These are phyloP conservation scores for Poecile atricapillus DNA, from an alignment of 2,113 vertebrate species.

Conservation along the genomic window DNA sequence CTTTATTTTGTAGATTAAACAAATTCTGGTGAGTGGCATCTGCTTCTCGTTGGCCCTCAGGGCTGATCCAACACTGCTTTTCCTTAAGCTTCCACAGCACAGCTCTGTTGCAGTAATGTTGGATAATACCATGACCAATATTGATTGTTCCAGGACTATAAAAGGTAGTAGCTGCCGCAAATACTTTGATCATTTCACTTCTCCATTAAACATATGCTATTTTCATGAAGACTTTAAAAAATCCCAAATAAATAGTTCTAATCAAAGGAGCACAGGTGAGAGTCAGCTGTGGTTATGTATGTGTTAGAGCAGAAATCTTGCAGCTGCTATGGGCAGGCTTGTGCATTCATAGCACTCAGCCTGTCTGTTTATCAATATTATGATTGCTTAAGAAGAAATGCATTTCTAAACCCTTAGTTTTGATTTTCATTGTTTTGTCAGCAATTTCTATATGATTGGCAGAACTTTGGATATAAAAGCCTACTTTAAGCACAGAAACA, in stretches of 20 bases:
- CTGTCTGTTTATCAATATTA: constrained; percentile 41
- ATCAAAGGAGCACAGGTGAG: not conserved
- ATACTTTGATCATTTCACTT: not conserved
- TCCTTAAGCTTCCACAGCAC: not conserved
- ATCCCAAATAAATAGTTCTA: not conserved
- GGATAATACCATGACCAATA: not conserved
- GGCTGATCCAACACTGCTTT: not conserved
- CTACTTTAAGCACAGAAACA: not conserved
- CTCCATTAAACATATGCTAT: not conserved
- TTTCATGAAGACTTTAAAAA: not conserved
- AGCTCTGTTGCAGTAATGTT: not conserved
- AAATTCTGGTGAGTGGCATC: not conserved
- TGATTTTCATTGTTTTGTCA: constrained; percentile 33
- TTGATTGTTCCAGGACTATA: not conserved
- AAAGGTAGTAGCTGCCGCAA: not conserved
- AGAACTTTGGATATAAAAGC: constrained; percentile 26
- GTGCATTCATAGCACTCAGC: not conserved
- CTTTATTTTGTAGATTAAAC: not conserved
- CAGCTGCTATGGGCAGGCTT: not conserved
- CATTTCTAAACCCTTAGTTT: not conserved
- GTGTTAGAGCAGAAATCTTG: not conserved
- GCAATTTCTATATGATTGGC: constrained; percentile 13
- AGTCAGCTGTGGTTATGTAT: not conserved
- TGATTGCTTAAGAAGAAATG: not conserved
- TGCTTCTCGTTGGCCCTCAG: not conserved